A percentile compares a stretch with the other conserved stretches of the same genome.
These are phyloP conservation scores for Aurelia sp. DNA, from an alignment of 30 jellyfish, hydroid and myxozoan genomes.

Conservation along the genomic window DNA sequence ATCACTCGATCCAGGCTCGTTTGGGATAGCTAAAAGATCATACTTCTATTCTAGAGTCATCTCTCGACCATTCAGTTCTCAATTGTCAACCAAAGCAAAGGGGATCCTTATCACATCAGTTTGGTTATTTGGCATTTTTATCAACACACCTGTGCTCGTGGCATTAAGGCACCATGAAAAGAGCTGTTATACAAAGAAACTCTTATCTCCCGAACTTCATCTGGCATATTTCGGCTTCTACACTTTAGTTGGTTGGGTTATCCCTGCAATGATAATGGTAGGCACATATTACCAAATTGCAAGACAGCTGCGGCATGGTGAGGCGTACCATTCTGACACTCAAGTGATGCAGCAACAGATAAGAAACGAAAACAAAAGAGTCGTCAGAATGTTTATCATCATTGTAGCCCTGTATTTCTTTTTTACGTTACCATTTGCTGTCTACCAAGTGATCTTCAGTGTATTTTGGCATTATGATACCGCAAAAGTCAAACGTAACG, in stretches of 20 bases:
- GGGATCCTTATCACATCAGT: constrained; percentile 36
- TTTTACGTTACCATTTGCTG: constrained; percentile 51
- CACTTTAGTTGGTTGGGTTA: constrained; percentile 41
- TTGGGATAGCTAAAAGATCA: not conserved
- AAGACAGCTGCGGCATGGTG: constrained; percentile 33
- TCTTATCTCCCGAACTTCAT: constrained; percentile 17
- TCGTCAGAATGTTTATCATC: constrained; percentile 58
- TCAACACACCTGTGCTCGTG: constrained; percentile 24
- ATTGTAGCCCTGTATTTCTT: constrained; percentile 40
- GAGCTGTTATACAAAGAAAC: not conserved
- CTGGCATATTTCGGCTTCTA: constrained; percentile 28
- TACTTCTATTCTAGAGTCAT: constrained; percentile 20
- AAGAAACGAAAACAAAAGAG: constrained; percentile 41
- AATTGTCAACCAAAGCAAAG: constrained; percentile 23
- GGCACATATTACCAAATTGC: constrained; percentile 29
- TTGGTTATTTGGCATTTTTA: constrained; percentile 39
- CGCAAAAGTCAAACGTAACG: not conserved
- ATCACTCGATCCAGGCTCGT: no score
- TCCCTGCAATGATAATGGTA: constrained; percentile 34
- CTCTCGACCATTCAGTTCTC: constrained; percentile 51
- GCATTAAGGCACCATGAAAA: constrained; percentile 5
- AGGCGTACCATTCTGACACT: constrained; percentile 36
- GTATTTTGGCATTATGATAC: not conserved
- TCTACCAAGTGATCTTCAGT: constrained; percentile 15
- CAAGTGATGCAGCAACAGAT: constrained; percentile 55